Base-by-base conservation (phyloP, 2,797 vertebrate species). In the Halcyon chelicuti region DNA sequence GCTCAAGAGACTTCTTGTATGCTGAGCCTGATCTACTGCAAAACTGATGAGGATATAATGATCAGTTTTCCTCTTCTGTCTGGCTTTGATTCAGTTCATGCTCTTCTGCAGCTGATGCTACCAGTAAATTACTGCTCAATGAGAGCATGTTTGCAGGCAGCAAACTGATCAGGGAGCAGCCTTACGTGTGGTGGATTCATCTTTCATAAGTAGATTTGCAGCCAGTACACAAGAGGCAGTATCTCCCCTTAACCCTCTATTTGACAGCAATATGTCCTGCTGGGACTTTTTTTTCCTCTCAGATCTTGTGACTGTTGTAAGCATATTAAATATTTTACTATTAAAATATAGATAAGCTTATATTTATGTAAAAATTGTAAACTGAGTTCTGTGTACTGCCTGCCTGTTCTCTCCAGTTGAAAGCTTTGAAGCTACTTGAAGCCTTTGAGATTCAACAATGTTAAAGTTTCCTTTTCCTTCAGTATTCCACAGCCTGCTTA, bases 171-270 rank as follows among this genome's bases (percentile, higher is more conserved):
- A 92, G 91, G 84, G 91, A 83, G 54, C 57, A 82, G 7, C 22
- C 58, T 91, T 66, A 14, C n/a, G 65, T 60, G 44, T 60, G 49
- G 31, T 85, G 52, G 66, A 84, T 86, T 94, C 22, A 18, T 89
- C 81, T 93, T 93, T 85, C 58, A 35, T 80, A 80, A 95, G 86
- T 74, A 73, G 79, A 91, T 91, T 79, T 93, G 33, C 91, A 96
- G 82, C 65, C 76, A 74, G 85, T 60, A 74, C 42, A 31, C 1
- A 23, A 75, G 76, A 88, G 57, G 35, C 47, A 86, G 0, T 80
- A 65, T 68, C 72, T 31, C 93, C 31, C 15, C 23, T 63, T 28
- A n/a, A 26, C 22, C 46, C 65, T 80, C 20, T 71, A 1, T 62
- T 73, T 66, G 72, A 60, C 57, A 93, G 54, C 44, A 46, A 0